phyloP scores from a whole-genome alignment of 2,888 invertebrate species.

The Neelides folsomi region DNA sequence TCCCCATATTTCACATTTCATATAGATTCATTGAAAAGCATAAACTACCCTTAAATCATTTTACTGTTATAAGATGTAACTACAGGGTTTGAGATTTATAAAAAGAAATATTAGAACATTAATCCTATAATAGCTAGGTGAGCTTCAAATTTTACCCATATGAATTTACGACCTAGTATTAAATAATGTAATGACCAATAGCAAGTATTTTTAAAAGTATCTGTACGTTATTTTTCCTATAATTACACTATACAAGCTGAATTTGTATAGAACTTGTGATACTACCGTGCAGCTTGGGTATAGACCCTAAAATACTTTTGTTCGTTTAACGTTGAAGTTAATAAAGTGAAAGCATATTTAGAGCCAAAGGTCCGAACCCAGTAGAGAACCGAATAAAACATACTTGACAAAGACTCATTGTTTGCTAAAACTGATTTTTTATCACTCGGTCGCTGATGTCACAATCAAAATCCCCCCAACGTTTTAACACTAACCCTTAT shows the following conservation, averaged over 20 bases:
- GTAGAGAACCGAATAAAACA: constrained; percentile 7
- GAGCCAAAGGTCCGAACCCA: constrained; percentile 6
- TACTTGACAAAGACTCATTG: constrained; percentile 16
- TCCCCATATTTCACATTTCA: background rate
- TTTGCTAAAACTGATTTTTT: constrained; percentile 13
- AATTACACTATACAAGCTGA: too few relatives aligned
- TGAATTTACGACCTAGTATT: too few relatives aligned
- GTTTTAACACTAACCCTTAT: too few relatives aligned
- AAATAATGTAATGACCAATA: too few relatives aligned
- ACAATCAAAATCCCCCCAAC: background rate
- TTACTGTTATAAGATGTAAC: too few relatives aligned
- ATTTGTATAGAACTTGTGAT: too few relatives aligned
- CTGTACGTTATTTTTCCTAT: too few relatives aligned
- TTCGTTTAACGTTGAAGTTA: constrained; percentile 1
- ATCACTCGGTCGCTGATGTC: constrained; percentile 1
- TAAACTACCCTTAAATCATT: constrained; percentile 2
- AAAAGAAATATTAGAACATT: too few relatives aligned
- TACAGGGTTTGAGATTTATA: too few relatives aligned
- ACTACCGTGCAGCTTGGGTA: background rate
- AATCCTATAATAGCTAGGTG: too few relatives aligned
- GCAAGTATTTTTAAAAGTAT: too few relatives aligned
- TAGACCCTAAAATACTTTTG: background rate
- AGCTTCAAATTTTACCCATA: too few relatives aligned
- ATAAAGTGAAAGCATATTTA: constrained; percentile 2
- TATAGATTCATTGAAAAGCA: background rate